These are phyloP conservation scores for Athetis lepigone DNA, from an alignment of 2,888 invertebrate genomes.

Conservation along the genomic window DNA sequence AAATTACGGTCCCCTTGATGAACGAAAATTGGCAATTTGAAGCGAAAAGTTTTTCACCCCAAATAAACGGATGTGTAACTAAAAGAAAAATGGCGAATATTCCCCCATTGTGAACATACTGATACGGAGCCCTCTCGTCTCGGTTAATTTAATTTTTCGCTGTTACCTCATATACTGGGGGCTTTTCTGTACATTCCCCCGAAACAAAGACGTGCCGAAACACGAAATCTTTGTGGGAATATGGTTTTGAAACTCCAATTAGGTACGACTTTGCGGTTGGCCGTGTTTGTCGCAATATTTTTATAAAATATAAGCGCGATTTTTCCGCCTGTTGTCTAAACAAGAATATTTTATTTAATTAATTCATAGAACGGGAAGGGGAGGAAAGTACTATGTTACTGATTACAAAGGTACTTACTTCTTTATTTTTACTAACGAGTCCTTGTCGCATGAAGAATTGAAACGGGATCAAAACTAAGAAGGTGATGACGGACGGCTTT, in stretches of 20 bases:
- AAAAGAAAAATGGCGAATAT: slow-evolving; percentile 71
- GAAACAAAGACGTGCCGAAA: slow-evolving; percentile 61
- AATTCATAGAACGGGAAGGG: neutral
- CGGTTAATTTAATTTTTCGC: slow-evolving; percentile 65
- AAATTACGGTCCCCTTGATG: slow-evolving; percentile 57
- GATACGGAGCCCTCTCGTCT: slow-evolving; percentile 59
- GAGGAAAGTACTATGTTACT: too few species aligned
- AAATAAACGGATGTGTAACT: slow-evolving; percentile 61
- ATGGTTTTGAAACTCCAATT: slow-evolving; percentile 51
- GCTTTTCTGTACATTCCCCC: slow-evolving; percentile 49
- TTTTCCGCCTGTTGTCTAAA: slow-evolving; percentile 20
- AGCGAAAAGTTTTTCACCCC: slow-evolving; percentile 61
- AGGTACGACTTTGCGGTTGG: slow-evolving; percentile 40
- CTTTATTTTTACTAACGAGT: too few species aligned
- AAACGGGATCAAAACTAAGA: too few species aligned
- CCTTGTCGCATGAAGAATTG: too few species aligned
- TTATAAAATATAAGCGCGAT: slow-evolving; percentile 37
- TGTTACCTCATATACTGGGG: slow-evolving; percentile 54
- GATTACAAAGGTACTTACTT: too few species aligned
- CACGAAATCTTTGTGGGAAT: slow-evolving; percentile 51
- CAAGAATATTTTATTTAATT: neutral
- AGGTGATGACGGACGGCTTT: too few species aligned
- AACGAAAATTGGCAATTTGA: slow-evolving; percentile 66
- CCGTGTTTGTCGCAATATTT: slow-evolving; percentile 36
- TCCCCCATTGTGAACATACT: slow-evolving; percentile 60